Base-by-base conservation (phyloP, 2,113 vertebrate genomes). In the Cynocephalus volans region DNA sequence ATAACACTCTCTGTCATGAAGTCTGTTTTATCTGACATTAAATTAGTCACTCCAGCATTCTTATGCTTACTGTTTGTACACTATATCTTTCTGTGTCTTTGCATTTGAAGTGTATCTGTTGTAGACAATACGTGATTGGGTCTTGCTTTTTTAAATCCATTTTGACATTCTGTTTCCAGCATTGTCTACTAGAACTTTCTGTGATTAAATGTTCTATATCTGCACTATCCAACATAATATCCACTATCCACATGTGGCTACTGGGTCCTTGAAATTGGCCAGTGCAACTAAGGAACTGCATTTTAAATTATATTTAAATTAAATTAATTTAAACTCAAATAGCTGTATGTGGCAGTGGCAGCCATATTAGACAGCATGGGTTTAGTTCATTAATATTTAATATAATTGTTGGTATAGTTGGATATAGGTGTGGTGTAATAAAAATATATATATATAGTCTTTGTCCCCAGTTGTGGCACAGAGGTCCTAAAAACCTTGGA, bases 251-350 rank as follows among this genome's bases (percentile, higher is more conserved):
- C 28, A 72, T 6, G 31, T 90, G 48, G n/a, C 36, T 65, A 50
- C 23, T 11, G 54, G 77, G 28, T 50, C 85, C 65, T 52, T 90
- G 7, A 86, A 90, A 62, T 73, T 87, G 64, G 8, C 41, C 21
- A 72, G 14, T 67, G 23, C n/a, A 73, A 76, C 13, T 93, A 8
- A 96, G 6, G 70, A 80, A 50, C 1, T 72, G 76, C 64, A 26
- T 45, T 96, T 83, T n/a, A 69, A n/a, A 64, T 77, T 72, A 64
- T 31, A 26, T 73, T 79, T 79, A 56, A 62, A 21, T 58, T 75
- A 69, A 67, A 82, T 82, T 90, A 62, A 86, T 81, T 87, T 75
- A 93, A 90, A 45, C 52, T 81, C 60, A 84, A 92, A 58, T 36
- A 54, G 48, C 13, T 58, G 70, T 13, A 24, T 86, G 9, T 92